Evolutionary conservation across 1,140 invertebrate genomes (phyloP).

Genomic region (Periplaneta americana): DNA sequence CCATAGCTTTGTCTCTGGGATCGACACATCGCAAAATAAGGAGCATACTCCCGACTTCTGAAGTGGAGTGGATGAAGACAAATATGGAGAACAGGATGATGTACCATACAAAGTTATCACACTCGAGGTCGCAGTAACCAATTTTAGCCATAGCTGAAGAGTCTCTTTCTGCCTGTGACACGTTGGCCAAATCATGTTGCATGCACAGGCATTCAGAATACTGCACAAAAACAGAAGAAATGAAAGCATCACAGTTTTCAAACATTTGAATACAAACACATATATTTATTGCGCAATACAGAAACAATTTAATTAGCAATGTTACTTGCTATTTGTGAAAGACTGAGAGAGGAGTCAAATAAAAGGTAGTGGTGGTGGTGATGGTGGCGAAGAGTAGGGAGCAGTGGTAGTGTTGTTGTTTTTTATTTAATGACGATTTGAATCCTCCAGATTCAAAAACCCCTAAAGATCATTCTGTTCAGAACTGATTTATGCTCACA

Average conservation of each 20-base stretch:
- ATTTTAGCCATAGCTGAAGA: constrained; percentile 39
- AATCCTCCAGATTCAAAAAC: too few species aligned
- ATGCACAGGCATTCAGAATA: constrained; percentile 76
- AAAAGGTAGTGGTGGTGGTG: too few species aligned
- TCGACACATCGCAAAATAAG: constrained; percentile 87
- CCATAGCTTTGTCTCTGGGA: constrained; percentile 90
- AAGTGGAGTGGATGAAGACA: constrained; percentile 87
- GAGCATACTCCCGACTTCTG: constrained; percentile 86
- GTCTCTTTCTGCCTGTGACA: not conserved
- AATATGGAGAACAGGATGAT: constrained; percentile 81
- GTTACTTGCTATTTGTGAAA: not conserved
- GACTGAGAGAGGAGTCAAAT: too few species aligned
- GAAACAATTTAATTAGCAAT: not conserved
- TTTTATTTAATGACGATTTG: too few species aligned
- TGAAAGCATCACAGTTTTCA: not conserved
- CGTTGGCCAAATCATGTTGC: not conserved
- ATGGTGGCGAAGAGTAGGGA: too few species aligned
- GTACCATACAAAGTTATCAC: constrained; percentile 74
- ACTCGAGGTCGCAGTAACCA: constrained; percentile 74
- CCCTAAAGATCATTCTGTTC: too few species aligned
- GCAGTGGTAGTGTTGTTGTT: too few species aligned
- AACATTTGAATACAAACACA: too few species aligned
- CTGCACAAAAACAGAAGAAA: constrained; percentile 33
- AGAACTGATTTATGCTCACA: too few species aligned
- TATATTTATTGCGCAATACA: too few species aligned